A percentile compares a stretch with the other conserved stretches of the same genome.
phyloP scores from a whole-genome alignment of 2,888 invertebrate species.

The Philopedon plagiatum region DNA sequence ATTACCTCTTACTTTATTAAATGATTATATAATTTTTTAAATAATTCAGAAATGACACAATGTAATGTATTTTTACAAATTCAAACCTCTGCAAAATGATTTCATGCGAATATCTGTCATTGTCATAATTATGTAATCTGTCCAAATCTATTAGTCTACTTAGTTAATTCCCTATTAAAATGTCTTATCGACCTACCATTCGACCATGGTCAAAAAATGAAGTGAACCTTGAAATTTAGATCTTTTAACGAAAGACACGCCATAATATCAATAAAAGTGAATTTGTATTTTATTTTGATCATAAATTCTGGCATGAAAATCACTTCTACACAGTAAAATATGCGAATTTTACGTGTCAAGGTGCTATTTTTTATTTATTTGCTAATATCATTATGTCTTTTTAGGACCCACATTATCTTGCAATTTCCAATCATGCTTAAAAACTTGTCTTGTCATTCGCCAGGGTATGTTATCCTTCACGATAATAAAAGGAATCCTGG shows the following conservation, averaged over 20 bases:
- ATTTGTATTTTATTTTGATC: background rate
- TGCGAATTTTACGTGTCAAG: slow-evolving; percentile 9
- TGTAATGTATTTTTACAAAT: too few species aligned
- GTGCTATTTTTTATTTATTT: background rate
- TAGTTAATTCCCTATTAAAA: background rate
- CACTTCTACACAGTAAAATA: background rate
- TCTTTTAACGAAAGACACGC: background rate
- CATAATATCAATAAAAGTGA: background rate
- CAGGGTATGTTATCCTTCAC: too few species aligned
- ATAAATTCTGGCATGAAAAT: background rate
- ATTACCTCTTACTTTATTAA: too few species aligned
- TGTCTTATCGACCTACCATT: background rate
- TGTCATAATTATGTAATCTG: background rate
- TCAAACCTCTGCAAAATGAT: too few species aligned
- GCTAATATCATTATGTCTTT: background rate
- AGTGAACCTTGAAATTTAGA: background rate
- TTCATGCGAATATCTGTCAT: too few species aligned
- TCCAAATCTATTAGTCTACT: too few species aligned
- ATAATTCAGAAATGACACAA: too few species aligned
- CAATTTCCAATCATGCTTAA: too few species aligned
- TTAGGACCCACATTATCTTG: too few species aligned
- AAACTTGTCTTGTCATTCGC: too few species aligned
- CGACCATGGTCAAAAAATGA: background rate
- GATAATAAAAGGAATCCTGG: too few species aligned
- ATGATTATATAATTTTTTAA: too few species aligned